Evolutionary conservation across 2,797 vertebrate species (phyloP).

Genomic region (Buceros bicornis): DNA sequence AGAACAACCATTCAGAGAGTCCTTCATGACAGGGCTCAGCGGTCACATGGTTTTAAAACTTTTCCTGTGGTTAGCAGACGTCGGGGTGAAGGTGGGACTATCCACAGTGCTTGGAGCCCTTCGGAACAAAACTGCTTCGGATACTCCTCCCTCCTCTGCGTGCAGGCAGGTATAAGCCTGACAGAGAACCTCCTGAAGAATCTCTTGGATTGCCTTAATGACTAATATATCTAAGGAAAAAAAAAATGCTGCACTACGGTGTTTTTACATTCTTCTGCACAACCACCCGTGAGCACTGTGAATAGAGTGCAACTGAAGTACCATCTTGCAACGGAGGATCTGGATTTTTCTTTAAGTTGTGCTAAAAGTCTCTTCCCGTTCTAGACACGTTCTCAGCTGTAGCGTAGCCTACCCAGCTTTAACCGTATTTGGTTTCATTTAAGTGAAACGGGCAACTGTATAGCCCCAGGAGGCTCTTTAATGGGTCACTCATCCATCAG

Average conservation of each 20-base stretch:
- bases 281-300: not conserved
- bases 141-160: not conserved
- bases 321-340: not conserved
- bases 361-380: not conserved
- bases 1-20: not conserved
- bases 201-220: not conserved
- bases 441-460: slow-evolving; percentile 43
- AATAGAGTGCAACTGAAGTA: not conserved
- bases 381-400: not conserved
- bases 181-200: not conserved
- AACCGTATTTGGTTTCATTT: slow-evolving; percentile 54
- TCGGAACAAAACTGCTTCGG: not conserved
- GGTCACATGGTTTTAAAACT: rapidly evolving
- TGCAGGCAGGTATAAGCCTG: not conserved
- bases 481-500: slow-evolving; percentile 60
- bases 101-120: not conserved
- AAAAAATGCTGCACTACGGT: rapidly evolving
- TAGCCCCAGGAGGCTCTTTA: slow-evolving; percentile 52
- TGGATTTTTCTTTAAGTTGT: not conserved
- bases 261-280: not conserved
- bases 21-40: rapidly evolving
- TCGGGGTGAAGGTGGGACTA: not conserved
- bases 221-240: not conserved
- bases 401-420: not conserved
- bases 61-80: not conserved